These are phyloP conservation scores for Thermophis baileyi DNA, from an alignment of 2,113 vertebrate genomes.

Conservation along the genomic window DNA sequence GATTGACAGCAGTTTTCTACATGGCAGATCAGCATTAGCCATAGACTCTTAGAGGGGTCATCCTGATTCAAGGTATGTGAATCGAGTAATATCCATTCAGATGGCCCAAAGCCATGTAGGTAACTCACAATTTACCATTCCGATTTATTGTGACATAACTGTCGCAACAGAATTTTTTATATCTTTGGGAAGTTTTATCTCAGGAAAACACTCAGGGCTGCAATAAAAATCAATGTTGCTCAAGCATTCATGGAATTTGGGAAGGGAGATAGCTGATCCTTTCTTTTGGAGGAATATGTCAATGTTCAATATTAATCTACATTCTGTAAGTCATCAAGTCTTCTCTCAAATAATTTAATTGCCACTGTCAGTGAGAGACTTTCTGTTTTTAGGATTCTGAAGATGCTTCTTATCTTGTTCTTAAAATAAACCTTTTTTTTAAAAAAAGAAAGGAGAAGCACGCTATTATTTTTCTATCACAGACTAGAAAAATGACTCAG, in stretches of 20 bases:
- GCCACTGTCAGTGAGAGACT: not conserved
- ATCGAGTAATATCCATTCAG: not conserved
- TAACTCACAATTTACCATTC: not conserved
- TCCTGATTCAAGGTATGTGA: not conserved
- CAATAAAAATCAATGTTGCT: not conserved
- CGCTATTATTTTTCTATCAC: not conserved
- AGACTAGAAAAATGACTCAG: not conserved
- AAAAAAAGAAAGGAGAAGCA: not conserved
- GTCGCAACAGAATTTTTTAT: not conserved
- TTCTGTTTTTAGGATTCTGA: not conserved
- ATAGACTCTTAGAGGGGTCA: not conserved
- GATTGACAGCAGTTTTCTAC: not conserved
- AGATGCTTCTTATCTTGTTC: not conserved
- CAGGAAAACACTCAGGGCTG: not conserved
- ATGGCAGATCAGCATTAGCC: not conserved
- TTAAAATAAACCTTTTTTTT: not conserved
- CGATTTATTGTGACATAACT: not conserved
- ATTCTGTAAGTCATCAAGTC: not conserved
- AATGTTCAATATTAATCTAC: not conserved
- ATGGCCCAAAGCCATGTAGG: not conserved
- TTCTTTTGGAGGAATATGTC: not conserved
- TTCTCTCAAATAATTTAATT: not conserved
- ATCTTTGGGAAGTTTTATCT: not conserved
- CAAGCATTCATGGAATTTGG: not conserved
- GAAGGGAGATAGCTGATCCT: not conserved